Percentiles rank a stretch among this genome's conserved stretches.
These are phyloP conservation scores for Agrochola lychnidis DNA, from an alignment of 2,888 invertebrate species.

Conservation along the genomic window DNA sequence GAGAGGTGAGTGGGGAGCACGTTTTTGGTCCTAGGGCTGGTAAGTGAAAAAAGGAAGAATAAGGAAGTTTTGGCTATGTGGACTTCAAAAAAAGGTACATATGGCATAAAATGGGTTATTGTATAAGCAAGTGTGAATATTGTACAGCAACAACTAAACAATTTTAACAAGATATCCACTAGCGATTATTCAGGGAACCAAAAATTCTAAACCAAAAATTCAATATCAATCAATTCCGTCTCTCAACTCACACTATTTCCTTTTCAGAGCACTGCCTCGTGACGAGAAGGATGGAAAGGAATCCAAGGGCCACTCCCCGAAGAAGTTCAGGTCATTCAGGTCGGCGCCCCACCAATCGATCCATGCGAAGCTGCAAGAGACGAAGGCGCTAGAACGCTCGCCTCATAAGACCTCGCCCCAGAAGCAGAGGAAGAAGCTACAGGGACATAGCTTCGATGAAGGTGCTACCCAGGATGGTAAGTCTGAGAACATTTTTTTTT, in stretches of 20 bases:
- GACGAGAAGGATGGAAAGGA: constrained; percentile 97
- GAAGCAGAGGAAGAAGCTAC: constrained; percentile 90
- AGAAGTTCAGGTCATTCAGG: constrained; percentile 91
- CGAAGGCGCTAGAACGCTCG: constrained; percentile 91
- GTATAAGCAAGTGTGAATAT: constrained; percentile 46
- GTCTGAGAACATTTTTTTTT: background rate
- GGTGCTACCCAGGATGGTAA: constrained; percentile 88
- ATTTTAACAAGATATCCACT: background rate
- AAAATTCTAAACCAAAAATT: background rate
- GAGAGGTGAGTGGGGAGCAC: constrained; percentile 26
- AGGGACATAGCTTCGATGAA: constrained; percentile 88
- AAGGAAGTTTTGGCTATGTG: background rate
- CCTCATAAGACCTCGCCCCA: constrained; percentile 91
- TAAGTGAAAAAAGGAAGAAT: constrained; percentile 34
- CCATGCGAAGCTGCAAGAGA: constrained; percentile 91
- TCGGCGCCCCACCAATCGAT: constrained; percentile 91
- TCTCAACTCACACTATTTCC: constrained; percentile 25
- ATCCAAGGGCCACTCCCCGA: constrained; percentile 93
- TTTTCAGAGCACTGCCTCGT: constrained; percentile 93
- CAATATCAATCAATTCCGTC: background rate
- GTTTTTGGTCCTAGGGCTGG: constrained; percentile 12
- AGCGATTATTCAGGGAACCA: constrained; percentile 4
- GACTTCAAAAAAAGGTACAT: constrained; percentile 10
- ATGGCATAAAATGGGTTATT: background rate
- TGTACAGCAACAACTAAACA: constrained; percentile 28